phyloP scores from a whole-genome alignment of 2,888 invertebrate species.

The Antheraea assamensis region DNA sequence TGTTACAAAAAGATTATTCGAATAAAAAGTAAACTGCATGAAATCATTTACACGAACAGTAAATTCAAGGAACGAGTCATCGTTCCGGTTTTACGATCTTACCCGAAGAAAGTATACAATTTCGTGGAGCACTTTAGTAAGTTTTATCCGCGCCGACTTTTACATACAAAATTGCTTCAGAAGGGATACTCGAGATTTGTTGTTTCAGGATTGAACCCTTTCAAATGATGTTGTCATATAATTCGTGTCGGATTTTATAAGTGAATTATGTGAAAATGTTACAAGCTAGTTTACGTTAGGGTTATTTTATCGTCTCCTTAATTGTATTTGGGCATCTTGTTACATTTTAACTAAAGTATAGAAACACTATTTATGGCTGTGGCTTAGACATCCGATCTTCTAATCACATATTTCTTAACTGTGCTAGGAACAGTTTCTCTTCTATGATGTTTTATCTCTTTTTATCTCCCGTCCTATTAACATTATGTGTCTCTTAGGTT shows the following conservation, averaged over 20 bases:
- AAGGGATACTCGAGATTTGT: conserved; percentile 30
- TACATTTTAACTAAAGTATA: neutral
- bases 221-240: conserved; percentile 14
- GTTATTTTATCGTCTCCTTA: neutral
- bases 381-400: too few relatives aligned
- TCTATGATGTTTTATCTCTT: too few relatives aligned
- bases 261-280: neutral
- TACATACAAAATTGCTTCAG: conserved; percentile 20
- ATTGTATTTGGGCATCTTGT: neutral
- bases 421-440: too few relatives aligned
- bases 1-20: neutral
- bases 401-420: too few relatives aligned
- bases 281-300: neutral
- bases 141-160: conserved; percentile 18
- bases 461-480: too few relatives aligned
- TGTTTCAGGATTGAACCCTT: conserved; percentile 34
- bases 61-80: conserved; percentile 3
- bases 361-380: too few relatives aligned
- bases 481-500: too few relatives aligned
- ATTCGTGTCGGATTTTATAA: conserved; percentile 7
- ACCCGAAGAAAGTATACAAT: conserved; percentile 16
- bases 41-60: conserved; percentile 5
- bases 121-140: conserved; percentile 15
- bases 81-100: conserved; percentile 9
- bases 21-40: neutral